Evolutionary conservation across 2,888 invertebrate species (phyloP).

Genomic region (Epicampocera succincta): DNA sequence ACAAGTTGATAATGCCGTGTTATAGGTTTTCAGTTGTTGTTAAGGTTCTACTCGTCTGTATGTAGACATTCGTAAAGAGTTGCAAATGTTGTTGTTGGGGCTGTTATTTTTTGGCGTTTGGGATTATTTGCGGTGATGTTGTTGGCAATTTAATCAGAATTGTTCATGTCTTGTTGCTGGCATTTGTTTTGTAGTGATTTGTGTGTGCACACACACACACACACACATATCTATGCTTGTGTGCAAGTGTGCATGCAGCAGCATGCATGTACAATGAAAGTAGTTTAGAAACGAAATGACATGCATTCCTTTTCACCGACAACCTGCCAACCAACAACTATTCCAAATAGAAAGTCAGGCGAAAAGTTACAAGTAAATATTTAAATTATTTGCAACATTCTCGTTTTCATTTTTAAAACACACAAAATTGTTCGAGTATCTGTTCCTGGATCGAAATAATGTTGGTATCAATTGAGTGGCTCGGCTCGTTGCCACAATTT

Average conservation of each 20-base stretch:
- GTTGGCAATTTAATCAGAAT: conserved; percentile 51
- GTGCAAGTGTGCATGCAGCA: no score
- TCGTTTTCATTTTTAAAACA: not conserved
- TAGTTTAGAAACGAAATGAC: conserved; percentile 45
- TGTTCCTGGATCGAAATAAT: conserved; percentile 10
- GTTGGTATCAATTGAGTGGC: conserved; percentile 34
- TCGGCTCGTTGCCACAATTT: conserved; percentile 32
- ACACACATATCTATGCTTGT: no score
- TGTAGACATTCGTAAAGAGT: not conserved
- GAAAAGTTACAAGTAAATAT: conserved; percentile 44
- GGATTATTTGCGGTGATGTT: conserved; percentile 60
- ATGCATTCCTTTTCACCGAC: conserved; percentile 8
- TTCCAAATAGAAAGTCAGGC: conserved; percentile 29
- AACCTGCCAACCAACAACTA: conserved; percentile 18
- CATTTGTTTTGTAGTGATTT: not conserved
- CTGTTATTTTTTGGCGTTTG: conserved; percentile 42
- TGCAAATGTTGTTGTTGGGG: conserved; percentile 5
- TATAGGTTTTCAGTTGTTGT: conserved; percentile 63
- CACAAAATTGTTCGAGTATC: not conserved
- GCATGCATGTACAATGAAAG: not conserved
- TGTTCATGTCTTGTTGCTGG: conserved; percentile 13
- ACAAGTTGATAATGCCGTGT: conserved; percentile 64
- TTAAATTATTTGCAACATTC: conserved; percentile 43
- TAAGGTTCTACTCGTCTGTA: not conserved
- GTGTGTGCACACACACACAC: not conserved